Evolutionary conservation across 2,113 vertebrate genomes (phyloP).

Genomic region (Empidonax alnorum): DNA sequence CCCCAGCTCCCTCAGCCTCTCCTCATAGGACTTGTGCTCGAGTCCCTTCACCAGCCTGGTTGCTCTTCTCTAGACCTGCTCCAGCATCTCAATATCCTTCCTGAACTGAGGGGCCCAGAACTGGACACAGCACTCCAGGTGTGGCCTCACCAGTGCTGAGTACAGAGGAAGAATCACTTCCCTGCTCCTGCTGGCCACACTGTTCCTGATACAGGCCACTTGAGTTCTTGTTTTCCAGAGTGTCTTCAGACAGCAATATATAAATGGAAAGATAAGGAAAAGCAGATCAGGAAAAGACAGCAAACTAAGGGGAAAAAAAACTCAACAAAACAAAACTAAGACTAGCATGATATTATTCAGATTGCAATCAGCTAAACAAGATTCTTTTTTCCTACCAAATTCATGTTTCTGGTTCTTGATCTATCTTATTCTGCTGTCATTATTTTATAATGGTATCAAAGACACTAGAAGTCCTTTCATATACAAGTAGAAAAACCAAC

Average conservation of each 20-base stretch:
- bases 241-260: neutral
- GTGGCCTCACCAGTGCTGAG: no score
- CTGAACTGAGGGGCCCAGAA: no score
- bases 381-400: neutral
- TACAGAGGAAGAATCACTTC: no score
- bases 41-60: no score
- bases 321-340: neutral
- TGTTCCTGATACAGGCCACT: neutral
- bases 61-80: no score
- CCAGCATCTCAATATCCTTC: no score
- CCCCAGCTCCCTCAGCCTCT: no score
- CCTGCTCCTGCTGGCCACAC: no score
- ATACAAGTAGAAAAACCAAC: neutral
- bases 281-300: neutral
- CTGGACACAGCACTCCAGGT: no score
- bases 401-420: neutral
- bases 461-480: neutral
- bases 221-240: neutral
- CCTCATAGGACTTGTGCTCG: no score
- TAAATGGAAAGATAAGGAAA: neutral
- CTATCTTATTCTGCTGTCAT: neutral
- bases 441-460: neutral
- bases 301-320: neutral
- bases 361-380: neutral
- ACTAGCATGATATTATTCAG: neutral